Evolutionary conservation across 2,888 invertebrate species (phyloP).

Genomic region (Uropetala carovei): DNA sequence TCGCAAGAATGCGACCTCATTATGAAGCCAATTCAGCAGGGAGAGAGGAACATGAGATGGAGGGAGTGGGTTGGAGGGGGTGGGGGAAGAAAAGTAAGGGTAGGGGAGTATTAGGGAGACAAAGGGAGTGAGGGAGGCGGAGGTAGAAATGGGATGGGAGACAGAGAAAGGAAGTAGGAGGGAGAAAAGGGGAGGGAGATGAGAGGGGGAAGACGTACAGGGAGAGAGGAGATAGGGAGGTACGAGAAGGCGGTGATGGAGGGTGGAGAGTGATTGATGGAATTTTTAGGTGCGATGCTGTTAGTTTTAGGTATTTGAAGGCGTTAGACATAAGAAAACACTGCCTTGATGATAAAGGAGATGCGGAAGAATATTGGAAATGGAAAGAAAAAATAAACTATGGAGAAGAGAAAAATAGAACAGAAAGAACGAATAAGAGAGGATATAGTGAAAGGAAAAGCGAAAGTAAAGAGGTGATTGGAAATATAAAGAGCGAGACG

Average conservation of each 20-base stretch:
- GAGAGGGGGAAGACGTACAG: neutral
- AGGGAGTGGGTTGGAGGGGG: neutral
- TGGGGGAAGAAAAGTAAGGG: neutral
- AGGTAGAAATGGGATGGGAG: neutral
- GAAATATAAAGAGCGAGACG: too few relatives aligned
- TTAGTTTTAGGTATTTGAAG: too few relatives aligned
- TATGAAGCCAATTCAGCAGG: constrained; percentile 44
- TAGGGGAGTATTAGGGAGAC: neutral
- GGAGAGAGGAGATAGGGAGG: neutral
- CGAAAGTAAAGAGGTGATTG: too few relatives aligned
- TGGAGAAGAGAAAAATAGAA: too few relatives aligned
- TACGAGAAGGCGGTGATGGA: too few relatives aligned
- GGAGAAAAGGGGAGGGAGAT: neutral
- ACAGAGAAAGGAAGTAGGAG: neutral
- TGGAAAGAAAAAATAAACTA: too few relatives aligned
- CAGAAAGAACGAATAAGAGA: too few relatives aligned
- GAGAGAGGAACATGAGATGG: neutral
- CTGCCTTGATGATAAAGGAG: too few relatives aligned
- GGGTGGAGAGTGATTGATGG: neutral
- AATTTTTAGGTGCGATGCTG: too few relatives aligned
- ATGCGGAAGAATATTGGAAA: too few relatives aligned
- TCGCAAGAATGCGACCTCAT: constrained; percentile 62
- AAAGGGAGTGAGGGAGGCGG: neutral
- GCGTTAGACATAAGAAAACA: too few relatives aligned
- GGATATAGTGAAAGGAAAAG: too few relatives aligned